A percentile compares a stretch with the other conserved stretches of the same genome.
phyloP scores from a whole-genome alignment of 2,888 invertebrate genomes.

The Zygothrica quintamaculata region DNA sequence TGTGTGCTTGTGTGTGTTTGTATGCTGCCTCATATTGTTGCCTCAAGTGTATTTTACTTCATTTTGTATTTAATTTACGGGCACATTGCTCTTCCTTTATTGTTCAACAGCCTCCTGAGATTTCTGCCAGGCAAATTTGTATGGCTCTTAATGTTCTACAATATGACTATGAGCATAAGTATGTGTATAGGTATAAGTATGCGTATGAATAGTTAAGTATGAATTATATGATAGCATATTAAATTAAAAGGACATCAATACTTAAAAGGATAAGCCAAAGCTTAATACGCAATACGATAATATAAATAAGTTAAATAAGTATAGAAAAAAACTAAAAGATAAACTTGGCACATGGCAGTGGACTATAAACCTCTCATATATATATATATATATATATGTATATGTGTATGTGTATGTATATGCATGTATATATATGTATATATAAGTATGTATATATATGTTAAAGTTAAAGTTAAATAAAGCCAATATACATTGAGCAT shows the following conservation, averaged over 20 bases:
- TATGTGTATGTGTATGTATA: too few species aligned
- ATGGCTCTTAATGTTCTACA: constrained; percentile 47
- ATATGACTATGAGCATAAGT: constrained; percentile 38
- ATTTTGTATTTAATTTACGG: constrained; percentile 65
- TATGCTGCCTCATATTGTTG: constrained; percentile 14
- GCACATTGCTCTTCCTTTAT: constrained; percentile 7
- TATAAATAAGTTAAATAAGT: too few species aligned
- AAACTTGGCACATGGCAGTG: too few species aligned
- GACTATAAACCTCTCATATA: too few species aligned
- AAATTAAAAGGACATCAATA: constrained; percentile 20
- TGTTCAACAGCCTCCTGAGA: constrained; percentile 16
- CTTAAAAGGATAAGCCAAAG: background rate
- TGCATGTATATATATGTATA: too few species aligned
- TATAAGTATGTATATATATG: too few species aligned
- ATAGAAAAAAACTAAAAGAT: too few species aligned
- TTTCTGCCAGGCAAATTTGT: constrained; percentile 39
- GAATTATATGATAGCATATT: constrained; percentile 49
- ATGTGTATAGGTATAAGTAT: constrained; percentile 45
- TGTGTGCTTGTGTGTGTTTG: background rate
- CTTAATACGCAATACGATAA: too few species aligned
- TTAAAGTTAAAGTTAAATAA: too few species aligned
- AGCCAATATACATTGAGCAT: too few species aligned
- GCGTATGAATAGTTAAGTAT: constrained; percentile 51
- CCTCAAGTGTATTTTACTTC: constrained; percentile 65
- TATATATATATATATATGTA: too few species aligned